These are phyloP conservation scores for Ginglymostoma cirratum DNA, from an alignment of 2,113 vertebrate species.

Conservation along the genomic window DNA sequence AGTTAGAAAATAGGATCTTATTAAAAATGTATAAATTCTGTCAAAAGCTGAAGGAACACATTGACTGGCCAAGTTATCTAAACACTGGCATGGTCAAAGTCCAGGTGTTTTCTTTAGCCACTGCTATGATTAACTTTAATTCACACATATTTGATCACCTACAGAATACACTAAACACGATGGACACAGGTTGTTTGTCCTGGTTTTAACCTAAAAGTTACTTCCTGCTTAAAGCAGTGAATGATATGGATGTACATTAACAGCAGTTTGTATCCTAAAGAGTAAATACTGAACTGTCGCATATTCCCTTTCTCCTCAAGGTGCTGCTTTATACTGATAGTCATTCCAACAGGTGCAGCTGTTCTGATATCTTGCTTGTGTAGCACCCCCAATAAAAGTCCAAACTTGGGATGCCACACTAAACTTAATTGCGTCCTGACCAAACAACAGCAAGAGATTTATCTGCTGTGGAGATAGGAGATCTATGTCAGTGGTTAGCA, in stretches of 20 bases:
- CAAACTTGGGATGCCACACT: background rate
- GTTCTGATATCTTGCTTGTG: background rate
- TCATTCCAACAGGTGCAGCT: background rate
- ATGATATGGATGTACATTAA: background rate
- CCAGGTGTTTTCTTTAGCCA: background rate
- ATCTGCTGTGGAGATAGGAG: too few relatives aligned
- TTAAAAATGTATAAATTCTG: conserved; percentile 27
- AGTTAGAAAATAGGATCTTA: conserved; percentile 3
- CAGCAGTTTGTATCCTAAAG: background rate
- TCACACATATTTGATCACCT: background rate
- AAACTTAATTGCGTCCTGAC: background rate
- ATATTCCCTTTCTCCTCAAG: background rate
- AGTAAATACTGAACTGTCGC: background rate
- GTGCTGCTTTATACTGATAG: background rate
- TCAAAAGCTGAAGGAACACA: conserved; percentile 9
- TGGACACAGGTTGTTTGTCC: background rate
- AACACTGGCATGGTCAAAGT: background rate
- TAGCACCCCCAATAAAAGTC: too few relatives aligned
- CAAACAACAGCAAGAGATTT: too few relatives aligned
- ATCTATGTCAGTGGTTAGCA: too few relatives aligned
- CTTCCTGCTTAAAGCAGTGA: background rate
- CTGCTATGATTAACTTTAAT: background rate
- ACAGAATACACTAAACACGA: background rate
- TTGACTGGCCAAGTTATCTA: background rate
- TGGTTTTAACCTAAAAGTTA: background rate